phyloP scores from a whole-genome alignment of 2,797 vertebrate species.

The Poliocrania exsul region DNA sequence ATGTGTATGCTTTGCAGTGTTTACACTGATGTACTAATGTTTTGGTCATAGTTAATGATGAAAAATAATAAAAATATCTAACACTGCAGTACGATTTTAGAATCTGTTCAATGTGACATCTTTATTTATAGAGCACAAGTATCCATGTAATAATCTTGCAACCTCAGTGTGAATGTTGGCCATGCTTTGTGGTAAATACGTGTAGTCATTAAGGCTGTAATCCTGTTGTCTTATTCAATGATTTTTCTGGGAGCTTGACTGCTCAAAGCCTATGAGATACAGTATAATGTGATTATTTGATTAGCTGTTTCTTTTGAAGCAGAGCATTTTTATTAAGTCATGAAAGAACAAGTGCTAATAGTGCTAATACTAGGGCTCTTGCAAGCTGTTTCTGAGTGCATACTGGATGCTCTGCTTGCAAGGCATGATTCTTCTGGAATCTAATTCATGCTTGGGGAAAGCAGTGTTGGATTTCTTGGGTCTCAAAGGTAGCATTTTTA shows the following conservation, averaged over 20 bases:
- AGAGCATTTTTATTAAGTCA: neutral
- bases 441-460: neutral
- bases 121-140: slow-evolving; percentile 40
- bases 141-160: slow-evolving; percentile 23
- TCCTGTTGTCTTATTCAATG: neutral
- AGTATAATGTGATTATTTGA: slow-evolving; percentile 27
- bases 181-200: neutral
- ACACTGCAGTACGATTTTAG: neutral
- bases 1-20: neutral
- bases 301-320: slow-evolving; percentile 29
- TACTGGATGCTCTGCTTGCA: neutral
- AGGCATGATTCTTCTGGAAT: neutral
- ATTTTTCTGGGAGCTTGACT: slow-evolving; percentile 4
- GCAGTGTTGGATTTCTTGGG: neutral
- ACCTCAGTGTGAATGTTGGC: neutral
- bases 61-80: slow-evolving; percentile 24
- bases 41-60: slow-evolving; percentile 9
- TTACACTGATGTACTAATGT: slow-evolving; percentile 10
- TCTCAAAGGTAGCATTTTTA: neutral
- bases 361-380: neutral
- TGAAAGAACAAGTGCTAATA: neutral
- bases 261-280: neutral
- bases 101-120: neutral
- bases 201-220: neutral
- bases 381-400: neutral